Conservation (phyloP, 2,113 vertebrate genomes). For the Macroglossus sobrinus region DNA sequence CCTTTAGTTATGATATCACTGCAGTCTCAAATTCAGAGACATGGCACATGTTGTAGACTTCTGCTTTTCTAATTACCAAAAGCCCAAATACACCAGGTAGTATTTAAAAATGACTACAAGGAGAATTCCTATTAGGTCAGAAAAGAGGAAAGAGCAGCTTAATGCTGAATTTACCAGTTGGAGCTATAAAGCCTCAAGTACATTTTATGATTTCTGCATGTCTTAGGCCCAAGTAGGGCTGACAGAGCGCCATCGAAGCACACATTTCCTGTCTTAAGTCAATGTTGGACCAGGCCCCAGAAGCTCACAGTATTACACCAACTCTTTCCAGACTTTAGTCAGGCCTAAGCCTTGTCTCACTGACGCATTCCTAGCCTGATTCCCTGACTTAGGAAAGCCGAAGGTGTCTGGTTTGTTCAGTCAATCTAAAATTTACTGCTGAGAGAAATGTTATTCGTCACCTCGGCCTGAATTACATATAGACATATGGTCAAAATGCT, state of each 20-base stretch:
- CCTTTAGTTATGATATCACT: conserved; percentile 58
- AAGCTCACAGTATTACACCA: conserved; percentile 9
- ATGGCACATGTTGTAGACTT: conserved; percentile 6
- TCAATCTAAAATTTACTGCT: background rate
- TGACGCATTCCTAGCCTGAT: conserved; percentile 6
- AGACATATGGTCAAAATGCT: background rate
- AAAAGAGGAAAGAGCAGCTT: conserved; percentile 58
- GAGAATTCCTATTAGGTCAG: conserved; percentile 61
- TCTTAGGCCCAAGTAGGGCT: conserved; percentile 52
- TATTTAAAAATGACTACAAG: conserved; percentile 29
- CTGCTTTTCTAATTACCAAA: conserved; percentile 65
- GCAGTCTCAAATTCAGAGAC: conserved; percentile 59
- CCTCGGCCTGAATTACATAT: background rate
- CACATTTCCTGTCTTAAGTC: conserved; percentile 69
- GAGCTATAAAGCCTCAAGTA: conserved; percentile 43
- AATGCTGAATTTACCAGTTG: conserved; percentile 53
- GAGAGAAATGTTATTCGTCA: background rate
- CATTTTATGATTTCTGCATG: conserved; percentile 45
- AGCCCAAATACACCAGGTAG: conserved; percentile 51
- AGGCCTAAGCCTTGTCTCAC: background rate
- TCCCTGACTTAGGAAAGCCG: background rate
- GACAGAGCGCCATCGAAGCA: conserved; percentile 20
- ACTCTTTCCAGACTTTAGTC: conserved; percentile 60
- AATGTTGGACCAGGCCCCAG: conserved; percentile 15
- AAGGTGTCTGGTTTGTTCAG: background rate